Percentiles rank a stretch among this genome's conserved stretches.
Conservation (phyloP, 2,113 vertebrate genomes). For the Ceyx cyanopectus region DNA sequence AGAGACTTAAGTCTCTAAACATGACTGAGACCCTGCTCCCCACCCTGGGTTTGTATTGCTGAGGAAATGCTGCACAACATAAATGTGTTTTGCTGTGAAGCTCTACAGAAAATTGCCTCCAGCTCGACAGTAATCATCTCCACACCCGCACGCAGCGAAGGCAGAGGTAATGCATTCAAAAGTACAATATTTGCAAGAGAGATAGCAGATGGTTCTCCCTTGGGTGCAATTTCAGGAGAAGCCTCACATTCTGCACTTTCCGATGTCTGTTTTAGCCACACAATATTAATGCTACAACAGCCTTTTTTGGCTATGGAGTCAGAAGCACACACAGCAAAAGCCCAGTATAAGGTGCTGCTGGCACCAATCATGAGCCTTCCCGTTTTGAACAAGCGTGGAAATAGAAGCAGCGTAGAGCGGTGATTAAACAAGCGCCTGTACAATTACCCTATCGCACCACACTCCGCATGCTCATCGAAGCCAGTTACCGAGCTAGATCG, state of each 20-base stretch:
- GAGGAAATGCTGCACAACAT: background rate
- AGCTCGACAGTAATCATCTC: background rate
- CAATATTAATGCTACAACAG: background rate
- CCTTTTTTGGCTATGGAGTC: background rate
- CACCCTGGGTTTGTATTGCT: background rate
- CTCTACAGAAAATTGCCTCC: background rate
- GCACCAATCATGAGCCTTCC: background rate
- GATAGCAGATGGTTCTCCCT: background rate
- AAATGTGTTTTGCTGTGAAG: background rate
- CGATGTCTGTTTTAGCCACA: background rate
- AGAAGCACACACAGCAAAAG: background rate
- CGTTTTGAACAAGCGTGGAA: background rate
- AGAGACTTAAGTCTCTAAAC: background rate
- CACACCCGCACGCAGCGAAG: background rate
- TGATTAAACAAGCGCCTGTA: background rate
- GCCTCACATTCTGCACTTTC: background rate
- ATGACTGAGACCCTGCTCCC: background rate
- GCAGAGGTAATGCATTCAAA: background rate
- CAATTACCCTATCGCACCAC: too few relatives aligned
- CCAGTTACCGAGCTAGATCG: too few relatives aligned
- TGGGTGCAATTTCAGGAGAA: slow-evolving; percentile 2
- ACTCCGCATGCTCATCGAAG: background rate
- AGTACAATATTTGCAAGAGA: slow-evolving; percentile 4
- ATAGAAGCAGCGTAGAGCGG: background rate
- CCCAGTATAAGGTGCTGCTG: background rate